These are phyloP conservation scores for Gymnobelideus leadbeateri DNA, from an alignment of 2,113 vertebrate species.

Conservation along the genomic window DNA sequence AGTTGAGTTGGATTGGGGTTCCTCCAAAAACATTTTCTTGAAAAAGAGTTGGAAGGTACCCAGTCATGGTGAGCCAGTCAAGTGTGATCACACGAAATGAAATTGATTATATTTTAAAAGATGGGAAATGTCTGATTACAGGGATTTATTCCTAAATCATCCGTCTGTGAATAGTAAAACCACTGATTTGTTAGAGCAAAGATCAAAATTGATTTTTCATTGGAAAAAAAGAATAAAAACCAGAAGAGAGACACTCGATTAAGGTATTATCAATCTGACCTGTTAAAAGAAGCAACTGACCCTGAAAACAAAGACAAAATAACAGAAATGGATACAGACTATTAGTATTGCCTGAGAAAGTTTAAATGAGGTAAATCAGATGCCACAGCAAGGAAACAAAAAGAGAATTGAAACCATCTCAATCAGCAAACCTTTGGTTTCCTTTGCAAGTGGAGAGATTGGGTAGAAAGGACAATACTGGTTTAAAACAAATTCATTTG, in stretches of 20 bases:
- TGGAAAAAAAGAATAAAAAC: not conserved
- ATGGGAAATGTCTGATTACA: not conserved
- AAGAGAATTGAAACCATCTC: not conserved
- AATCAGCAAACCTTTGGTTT: not conserved
- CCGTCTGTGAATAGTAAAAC: not conserved
- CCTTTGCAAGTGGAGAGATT: not conserved
- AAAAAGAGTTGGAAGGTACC: not conserved
- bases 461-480: not conserved
- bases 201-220: not conserved
- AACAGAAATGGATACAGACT: not conserved
- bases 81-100: not conserved
- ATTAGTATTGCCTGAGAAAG: not conserved
- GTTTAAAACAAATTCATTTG: not conserved
- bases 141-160: not conserved
- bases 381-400: not conserved
- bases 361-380: not conserved
- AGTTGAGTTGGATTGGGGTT: not conserved
- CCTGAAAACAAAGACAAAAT: not conserved
- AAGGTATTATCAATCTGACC: not conserved
- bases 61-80: not conserved
- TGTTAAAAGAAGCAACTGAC: not conserved
- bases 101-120: not conserved
- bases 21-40: not conserved
- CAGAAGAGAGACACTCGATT: not conserved
- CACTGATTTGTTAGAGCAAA: not conserved